Percentiles rank a stretch among this genome's conserved stretches.
These are phyloP conservation scores for Campoplex capitator DNA, from an alignment of 2,888 invertebrate genomes.

Conservation along the genomic window DNA sequence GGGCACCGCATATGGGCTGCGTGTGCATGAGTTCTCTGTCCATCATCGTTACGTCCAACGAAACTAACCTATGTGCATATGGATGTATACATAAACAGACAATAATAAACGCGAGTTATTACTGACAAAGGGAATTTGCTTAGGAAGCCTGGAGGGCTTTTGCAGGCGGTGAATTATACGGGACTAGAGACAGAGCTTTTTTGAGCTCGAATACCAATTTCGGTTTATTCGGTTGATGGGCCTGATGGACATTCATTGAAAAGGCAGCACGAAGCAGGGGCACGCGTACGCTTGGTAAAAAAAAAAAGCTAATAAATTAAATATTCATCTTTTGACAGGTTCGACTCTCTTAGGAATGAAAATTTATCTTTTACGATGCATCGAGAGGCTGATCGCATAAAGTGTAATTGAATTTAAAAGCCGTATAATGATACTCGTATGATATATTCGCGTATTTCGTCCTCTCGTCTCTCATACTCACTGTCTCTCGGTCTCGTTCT, in stretches of 20 bases:
- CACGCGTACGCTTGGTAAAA: not conserved
- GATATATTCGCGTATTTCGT: constrained; percentile 55
- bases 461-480: not conserved
- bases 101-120: constrained; percentile 55
- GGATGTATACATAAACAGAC: constrained; percentile 3
- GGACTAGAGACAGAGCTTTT: not conserved
- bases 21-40: constrained; percentile 54
- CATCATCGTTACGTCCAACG: constrained; percentile 26
- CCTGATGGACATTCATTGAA: not conserved
- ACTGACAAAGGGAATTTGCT: constrained; percentile 68
- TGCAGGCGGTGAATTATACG: constrained; percentile 34
- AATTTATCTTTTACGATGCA: constrained; percentile 44
- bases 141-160: constrained; percentile 53
- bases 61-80: not conserved
- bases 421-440: constrained; percentile 20
- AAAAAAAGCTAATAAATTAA: constrained; percentile 22
- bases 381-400: constrained; percentile 5
- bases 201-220: constrained; percentile 36
- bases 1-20: constrained; percentile 4
- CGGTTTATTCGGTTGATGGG: constrained; percentile 42
- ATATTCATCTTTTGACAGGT: constrained; percentile 8
- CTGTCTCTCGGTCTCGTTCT: not conserved
- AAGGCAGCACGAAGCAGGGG: not conserved
- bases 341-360: constrained; percentile 14
- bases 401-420: constrained; percentile 55